Evolutionary conservation across 2,113 vertebrate species (phyloP), one percentile per base, ranked within the genome.

Genomic region (Eclectus roratus): DNA sequence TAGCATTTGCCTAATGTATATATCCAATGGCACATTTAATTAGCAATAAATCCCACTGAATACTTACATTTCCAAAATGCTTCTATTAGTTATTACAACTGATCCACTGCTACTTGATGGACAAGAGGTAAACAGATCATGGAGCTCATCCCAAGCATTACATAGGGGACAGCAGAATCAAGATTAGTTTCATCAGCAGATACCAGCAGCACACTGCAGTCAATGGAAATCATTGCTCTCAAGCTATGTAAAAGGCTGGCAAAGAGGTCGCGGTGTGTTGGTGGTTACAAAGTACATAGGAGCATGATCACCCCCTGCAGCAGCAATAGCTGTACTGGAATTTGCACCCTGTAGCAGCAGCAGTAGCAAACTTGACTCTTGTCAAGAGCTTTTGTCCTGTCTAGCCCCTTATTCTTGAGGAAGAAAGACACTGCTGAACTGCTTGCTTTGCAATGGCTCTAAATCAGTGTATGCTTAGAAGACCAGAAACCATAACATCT

Each of bases 21-120:
- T 33, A 91, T 47, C 58, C 63, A 55, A 81, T 37, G 11, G 86
- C 43, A 69, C 21, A 71, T 80, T 91, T 93, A 94, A 93, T 94
- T 97, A 95, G 56, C 47, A 74, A 24, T 50, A 47, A 77, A 91
- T 94, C 93, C 91, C 41, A 53, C 17, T 52, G 76, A 91, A 80
- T 63, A 63, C 46, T 66, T 50, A 39, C 12, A 69, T 93, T 97
- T 97, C 79, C 72, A 88, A 80, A 92, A 78, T 61, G 66, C 24
- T 61, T 33, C 43, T 71, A 41, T 82, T 81, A 90, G 60, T 82
- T 96, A 85, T 78, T 92, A 91, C 93, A 94, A 61, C 46, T 35
- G 53, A 94, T 88, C 39, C 39, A 39, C 24, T 60, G 41, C 17
- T 89, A 28, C 76, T 80, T 78, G 63, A 69, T 71, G 44, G 35